phyloP scores from a whole-genome alignment of 2,113 vertebrate genomes.

The Rhabdomys dilectus region DNA sequence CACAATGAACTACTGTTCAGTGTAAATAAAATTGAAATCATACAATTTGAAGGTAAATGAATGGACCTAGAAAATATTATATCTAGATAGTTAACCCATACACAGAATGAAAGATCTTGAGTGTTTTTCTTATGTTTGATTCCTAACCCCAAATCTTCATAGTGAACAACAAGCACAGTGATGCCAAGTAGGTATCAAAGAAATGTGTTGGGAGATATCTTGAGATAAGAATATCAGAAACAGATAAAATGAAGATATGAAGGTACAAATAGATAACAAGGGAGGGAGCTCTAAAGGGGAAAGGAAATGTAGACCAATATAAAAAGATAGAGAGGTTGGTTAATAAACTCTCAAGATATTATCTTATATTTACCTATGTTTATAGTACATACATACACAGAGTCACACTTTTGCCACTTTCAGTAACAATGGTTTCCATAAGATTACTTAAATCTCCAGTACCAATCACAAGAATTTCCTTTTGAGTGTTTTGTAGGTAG shows the following conservation, averaged over 20 bases:
- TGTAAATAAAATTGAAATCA: background rate
- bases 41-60: background rate
- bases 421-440: background rate
- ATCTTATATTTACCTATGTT: background rate
- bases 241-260: background rate
- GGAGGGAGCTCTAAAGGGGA: background rate
- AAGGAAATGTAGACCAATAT: too few species aligned
- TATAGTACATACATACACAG: background rate
- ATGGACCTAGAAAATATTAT: background rate
- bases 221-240: background rate
- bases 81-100: background rate
- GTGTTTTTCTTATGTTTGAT: background rate
- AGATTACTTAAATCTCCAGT: background rate
- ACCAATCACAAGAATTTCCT: background rate
- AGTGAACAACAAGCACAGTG: background rate
- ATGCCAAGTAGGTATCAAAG: background rate
- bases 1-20: background rate
- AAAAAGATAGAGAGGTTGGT: background rate
- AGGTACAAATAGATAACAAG: background rate
- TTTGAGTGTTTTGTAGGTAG: background rate
- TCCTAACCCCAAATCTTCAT: background rate
- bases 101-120: background rate
- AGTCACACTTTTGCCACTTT: background rate
- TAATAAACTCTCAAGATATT: background rate
- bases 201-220: background rate